Evolutionary conservation across 2,797 vertebrate genomes (phyloP).

Genomic region (Sebastes hopkinsi): DNA sequence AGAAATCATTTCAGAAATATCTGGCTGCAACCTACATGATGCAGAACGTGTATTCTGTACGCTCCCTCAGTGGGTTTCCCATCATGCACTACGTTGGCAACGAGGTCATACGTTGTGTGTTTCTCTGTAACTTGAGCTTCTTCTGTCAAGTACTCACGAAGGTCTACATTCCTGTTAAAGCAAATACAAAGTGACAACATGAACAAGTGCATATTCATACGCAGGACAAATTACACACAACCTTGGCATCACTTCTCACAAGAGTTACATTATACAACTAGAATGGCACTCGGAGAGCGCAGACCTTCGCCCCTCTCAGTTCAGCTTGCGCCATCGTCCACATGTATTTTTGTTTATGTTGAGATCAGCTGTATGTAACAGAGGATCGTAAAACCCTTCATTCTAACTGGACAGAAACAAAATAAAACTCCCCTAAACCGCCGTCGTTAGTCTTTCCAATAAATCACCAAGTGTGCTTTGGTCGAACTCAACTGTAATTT

Average conservation of each 20-base stretch:
- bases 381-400: too few species aligned
- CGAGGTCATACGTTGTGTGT: slow-evolving; percentile 94
- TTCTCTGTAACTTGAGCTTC: slow-evolving; percentile 90
- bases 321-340: too few species aligned
- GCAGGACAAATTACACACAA: not conserved
- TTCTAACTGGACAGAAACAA: too few species aligned
- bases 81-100: slow-evolving; percentile 96
- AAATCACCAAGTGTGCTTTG: too few species aligned
- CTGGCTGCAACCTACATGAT: slow-evolving; percentile 86
- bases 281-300: too few species aligned
- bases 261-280: not conserved
- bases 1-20: not conserved
- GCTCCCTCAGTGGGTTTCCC: slow-evolving; percentile 95
- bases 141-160: slow-evolving; percentile 95
- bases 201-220: not conserved
- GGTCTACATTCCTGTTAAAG: slow-evolving; percentile 89
- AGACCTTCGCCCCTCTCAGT: too few species aligned
- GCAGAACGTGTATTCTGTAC: slow-evolving; percentile 95
- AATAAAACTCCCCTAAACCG: too few species aligned
- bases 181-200: not conserved
- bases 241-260: not conserved
- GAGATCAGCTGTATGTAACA: too few species aligned
- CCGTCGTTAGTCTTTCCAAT: fast-evolving
- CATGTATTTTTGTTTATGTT: too few species aligned
- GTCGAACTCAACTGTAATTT: too few species aligned